A percentile compares a stretch with the other conserved stretches of the same genome.
phyloP scores from a whole-genome alignment of 2,797 vertebrate genomes.

The Bradypodion ventrale region DNA sequence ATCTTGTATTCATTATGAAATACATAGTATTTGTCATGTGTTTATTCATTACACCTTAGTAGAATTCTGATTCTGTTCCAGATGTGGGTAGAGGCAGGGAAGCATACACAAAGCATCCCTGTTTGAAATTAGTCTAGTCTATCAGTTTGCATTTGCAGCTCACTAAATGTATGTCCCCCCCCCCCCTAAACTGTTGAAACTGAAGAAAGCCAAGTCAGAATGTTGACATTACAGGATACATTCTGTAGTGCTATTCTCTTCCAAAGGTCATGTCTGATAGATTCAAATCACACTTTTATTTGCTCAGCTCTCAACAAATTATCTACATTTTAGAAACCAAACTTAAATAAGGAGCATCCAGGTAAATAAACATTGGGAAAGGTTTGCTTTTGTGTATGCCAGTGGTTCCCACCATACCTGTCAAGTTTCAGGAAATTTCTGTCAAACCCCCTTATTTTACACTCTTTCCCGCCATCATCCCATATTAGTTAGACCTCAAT shows the following conservation, averaged over 20 bases:
- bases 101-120: not conserved
- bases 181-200: not conserved
- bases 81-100: not conserved
- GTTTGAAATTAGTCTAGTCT: not conserved
- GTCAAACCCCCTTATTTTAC: no score
- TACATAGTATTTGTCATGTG: not conserved
- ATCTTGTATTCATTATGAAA: not conserved
- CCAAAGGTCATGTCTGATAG: constrained; percentile 24
- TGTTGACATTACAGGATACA: not conserved
- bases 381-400: constrained; percentile 26
- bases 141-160: not conserved
- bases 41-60: not conserved
- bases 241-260: not conserved
- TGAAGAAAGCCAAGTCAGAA: not conserved
- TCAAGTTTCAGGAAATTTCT: no score
- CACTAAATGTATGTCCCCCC: not conserved
- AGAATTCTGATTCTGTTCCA: not conserved
- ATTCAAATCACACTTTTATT: constrained; percentile 45
- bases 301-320: constrained; percentile 45
- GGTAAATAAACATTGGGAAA: constrained; percentile 47
- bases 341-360: constrained; percentile 5
- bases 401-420: no score
- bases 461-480: no score
- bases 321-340: not conserved
- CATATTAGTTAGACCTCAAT: no score